Evolutionary conservation across 2,113 vertebrate species (phyloP).

Genomic region (Pipra filicauda): DNA sequence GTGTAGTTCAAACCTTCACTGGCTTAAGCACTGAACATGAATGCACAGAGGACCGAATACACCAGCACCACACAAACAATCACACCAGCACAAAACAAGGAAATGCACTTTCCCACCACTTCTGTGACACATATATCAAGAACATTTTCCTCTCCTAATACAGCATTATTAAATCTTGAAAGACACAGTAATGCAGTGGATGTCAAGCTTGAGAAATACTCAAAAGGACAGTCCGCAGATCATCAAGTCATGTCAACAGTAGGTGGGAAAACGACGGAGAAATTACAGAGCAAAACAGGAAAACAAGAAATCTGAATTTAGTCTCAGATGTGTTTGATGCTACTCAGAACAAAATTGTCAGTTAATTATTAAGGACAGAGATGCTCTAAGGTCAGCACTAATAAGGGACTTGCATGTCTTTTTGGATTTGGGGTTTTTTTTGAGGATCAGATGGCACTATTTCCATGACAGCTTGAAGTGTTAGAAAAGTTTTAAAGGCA

Average conservation of each 20-base stretch:
- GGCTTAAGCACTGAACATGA: not conserved
- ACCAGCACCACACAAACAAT: not conserved
- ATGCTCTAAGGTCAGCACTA: not conserved
- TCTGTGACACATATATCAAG: not conserved
- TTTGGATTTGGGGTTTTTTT: not conserved
- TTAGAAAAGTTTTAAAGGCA: not conserved
- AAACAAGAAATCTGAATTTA: not conserved
- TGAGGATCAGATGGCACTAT: not conserved
- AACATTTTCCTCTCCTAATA: not conserved
- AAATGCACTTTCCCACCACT: not conserved
- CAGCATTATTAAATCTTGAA: not conserved
- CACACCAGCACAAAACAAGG: not conserved
- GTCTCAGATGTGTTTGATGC: not conserved
- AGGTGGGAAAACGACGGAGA: not conserved
- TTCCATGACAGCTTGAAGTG: not conserved
- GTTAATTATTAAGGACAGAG: not conserved
- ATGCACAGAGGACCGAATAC: not conserved
- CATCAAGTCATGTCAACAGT: not conserved
- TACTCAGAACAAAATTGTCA: not conserved
- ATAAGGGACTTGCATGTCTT: accelerated
- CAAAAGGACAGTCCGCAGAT: not conserved
- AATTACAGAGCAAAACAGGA: not conserved
- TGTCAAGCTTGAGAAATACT: not conserved
- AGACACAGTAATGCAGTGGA: not conserved
- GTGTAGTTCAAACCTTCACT: not conserved